Evolutionary conservation across 2,113 vertebrate genomes (phyloP).

Genomic region (Pedetes capensis): DNA sequence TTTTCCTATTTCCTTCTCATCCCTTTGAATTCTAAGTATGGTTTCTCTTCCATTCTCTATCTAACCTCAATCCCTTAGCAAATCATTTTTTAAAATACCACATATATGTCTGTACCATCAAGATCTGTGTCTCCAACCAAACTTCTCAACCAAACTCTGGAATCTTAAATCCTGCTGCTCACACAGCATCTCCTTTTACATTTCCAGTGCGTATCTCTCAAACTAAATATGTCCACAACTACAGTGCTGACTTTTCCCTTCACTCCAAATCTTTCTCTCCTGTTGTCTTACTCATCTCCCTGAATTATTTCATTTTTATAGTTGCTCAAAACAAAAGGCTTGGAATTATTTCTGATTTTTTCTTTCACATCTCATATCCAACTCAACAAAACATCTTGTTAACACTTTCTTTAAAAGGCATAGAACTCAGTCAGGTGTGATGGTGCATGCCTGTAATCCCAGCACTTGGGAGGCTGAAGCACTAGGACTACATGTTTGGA

Average conservation of each 20-base stretch:
- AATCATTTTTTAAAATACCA: background rate
- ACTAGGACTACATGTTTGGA: too few relatives aligned
- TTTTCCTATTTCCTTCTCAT: slow-evolving; percentile 8
- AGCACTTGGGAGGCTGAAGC: too few relatives aligned
- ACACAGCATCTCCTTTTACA: background rate
- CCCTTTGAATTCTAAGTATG: background rate
- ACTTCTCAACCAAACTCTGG: background rate
- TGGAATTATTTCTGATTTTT: slow-evolving; percentile 33
- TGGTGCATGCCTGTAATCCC: too few relatives aligned
- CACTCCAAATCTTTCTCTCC: background rate
- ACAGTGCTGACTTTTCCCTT: background rate
- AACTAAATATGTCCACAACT: background rate
- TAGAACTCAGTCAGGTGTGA: too few relatives aligned
- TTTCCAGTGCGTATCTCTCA: background rate
- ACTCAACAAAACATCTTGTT: slow-evolving; percentile 38
- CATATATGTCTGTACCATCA: background rate
- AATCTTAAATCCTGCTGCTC: background rate
- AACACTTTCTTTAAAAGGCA: slow-evolving; percentile 38
- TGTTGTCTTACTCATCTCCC: background rate
- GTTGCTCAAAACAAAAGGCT: background rate
- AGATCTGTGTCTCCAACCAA: background rate
- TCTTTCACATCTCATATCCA: slow-evolving; percentile 12
- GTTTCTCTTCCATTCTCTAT: background rate
- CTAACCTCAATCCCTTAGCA: background rate
- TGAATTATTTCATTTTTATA: slow-evolving; percentile 16